phyloP scores from a whole-genome alignment of 2,888 invertebrate genomes.

The Athalia cordata region DNA sequence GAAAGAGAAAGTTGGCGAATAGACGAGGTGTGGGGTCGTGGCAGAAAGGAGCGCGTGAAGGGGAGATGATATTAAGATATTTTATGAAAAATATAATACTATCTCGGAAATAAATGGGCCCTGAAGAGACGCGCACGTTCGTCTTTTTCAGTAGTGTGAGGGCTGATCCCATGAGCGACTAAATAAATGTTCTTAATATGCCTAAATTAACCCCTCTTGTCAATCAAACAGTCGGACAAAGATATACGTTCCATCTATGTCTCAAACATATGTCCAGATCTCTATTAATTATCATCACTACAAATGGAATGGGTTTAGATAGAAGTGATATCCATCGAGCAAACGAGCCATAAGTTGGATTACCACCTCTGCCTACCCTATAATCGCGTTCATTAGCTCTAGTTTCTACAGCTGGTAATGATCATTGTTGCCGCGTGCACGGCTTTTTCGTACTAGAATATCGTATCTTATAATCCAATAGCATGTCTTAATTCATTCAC shows the following conservation, averaged over 20 bases:
- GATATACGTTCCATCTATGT: conserved; percentile 29
- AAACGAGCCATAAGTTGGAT: conserved; percentile 22
- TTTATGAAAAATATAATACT: conserved; percentile 48
- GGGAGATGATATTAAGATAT: conserved; percentile 53
- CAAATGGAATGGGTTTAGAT: conserved; percentile 32
- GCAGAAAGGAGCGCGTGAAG: conserved; percentile 48
- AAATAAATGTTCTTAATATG: conserved; percentile 40
- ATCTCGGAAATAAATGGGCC: conserved; percentile 44
- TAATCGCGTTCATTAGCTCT: conserved; percentile 11
- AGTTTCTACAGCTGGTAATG: not conserved
- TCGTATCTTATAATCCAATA: conserved; percentile 17
- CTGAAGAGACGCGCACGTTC: conserved; percentile 39
- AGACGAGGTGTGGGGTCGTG: conserved; percentile 48
- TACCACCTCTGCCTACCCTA: not conserved
- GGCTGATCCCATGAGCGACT: conserved; percentile 20
- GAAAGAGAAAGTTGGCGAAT: conserved; percentile 43
- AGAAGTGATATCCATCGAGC: conserved; percentile 31
- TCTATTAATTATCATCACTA: conserved; percentile 40
- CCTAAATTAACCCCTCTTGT: conserved; percentile 39
- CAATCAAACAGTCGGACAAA: conserved; percentile 32
- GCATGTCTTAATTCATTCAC: conserved; percentile 26
- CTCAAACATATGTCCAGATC: conserved; percentile 22
- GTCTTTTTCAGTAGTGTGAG: conserved; percentile 21
- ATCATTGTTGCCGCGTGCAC: not conserved
- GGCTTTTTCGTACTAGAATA: conserved; percentile 19